A percentile compares a stretch with the other conserved stretches of the same genome.
Evolutionary conservation across 2,113 vertebrate genomes (phyloP).

Genomic region (Ceuthmochares aereus): DNA sequence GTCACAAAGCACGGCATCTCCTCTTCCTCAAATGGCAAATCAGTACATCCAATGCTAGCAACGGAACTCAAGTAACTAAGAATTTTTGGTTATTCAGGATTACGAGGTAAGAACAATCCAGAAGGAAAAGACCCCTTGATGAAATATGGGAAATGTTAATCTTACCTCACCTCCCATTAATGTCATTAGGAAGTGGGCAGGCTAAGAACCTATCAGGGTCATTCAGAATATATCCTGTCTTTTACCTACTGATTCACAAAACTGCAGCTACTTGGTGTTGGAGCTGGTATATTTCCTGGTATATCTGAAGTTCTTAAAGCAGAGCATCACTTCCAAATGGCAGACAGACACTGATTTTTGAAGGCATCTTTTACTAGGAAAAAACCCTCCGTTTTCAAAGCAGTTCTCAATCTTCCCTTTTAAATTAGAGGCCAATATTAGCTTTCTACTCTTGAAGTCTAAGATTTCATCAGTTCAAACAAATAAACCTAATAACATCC

Average conservation of each 20-base stretch:
- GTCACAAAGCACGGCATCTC: neutral
- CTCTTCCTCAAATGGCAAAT: neutral
- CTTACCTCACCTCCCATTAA: neutral
- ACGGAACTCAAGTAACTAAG: neutral
- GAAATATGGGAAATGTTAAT: neutral
- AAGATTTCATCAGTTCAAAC: constrained; percentile 34
- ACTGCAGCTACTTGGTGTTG: neutral
- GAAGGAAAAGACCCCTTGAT: neutral
- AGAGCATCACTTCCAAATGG: neutral
- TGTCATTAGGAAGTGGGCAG: neutral
- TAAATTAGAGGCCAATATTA: constrained; percentile 8
- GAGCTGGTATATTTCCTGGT: neutral
- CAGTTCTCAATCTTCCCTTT: neutral
- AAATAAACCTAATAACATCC: constrained; percentile 5
- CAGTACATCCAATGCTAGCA: neutral
- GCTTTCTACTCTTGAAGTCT: neutral
- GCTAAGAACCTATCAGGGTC: neutral
- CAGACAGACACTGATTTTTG: neutral
- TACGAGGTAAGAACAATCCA: neutral
- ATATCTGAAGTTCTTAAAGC: neutral
- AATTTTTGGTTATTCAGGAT: neutral
- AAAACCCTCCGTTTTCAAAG: neutral
- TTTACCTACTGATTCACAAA: neutral
- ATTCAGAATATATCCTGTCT: neutral
- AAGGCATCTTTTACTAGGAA: neutral